Percentiles rank a stretch among this genome's conserved stretches.
phyloP scores from a whole-genome alignment of 1,140 invertebrate species.

The Frieseomelitta varia region DNA sequence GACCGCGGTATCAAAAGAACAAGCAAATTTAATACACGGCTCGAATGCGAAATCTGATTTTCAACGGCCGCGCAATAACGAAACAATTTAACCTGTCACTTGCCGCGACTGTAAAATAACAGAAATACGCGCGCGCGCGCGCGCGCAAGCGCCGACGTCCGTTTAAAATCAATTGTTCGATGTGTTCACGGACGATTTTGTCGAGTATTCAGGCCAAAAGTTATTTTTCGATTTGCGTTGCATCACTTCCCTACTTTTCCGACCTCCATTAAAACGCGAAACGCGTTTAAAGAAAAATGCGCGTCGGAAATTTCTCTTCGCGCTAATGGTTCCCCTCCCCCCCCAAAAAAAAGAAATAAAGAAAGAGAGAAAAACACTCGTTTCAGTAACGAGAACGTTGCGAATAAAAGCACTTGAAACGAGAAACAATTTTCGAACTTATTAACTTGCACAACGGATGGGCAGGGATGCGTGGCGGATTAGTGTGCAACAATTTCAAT shows the following conservation, averaged over 20 bases:
- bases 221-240: not conserved
- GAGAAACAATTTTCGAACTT: too few relatives aligned
- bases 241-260: not conserved
- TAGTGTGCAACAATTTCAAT: too few relatives aligned
- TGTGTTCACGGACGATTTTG: not conserved
- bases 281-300: too few relatives aligned
- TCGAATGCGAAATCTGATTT: constrained; percentile 12
- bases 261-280: constrained; percentile 3
- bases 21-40: not conserved
- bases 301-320: too few relatives aligned
- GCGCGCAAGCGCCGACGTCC: not conserved
- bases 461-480: too few relatives aligned
- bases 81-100: constrained; percentile 2
- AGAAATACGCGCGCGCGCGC: not conserved
- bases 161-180: constrained; percentile 10
- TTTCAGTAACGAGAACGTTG: too few relatives aligned
- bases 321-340: too few relatives aligned
- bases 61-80: not conserved
- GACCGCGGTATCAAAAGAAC: not conserved
- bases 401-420: too few relatives aligned
- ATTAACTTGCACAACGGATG: too few relatives aligned
- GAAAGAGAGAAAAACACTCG: too few relatives aligned
- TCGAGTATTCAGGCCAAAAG: not conserved
- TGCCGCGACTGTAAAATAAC: not conserved
- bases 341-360: too few relatives aligned